Base-by-base conservation (phyloP, 2,113 vertebrate species). In the Siniperca chuatsi region DNA sequence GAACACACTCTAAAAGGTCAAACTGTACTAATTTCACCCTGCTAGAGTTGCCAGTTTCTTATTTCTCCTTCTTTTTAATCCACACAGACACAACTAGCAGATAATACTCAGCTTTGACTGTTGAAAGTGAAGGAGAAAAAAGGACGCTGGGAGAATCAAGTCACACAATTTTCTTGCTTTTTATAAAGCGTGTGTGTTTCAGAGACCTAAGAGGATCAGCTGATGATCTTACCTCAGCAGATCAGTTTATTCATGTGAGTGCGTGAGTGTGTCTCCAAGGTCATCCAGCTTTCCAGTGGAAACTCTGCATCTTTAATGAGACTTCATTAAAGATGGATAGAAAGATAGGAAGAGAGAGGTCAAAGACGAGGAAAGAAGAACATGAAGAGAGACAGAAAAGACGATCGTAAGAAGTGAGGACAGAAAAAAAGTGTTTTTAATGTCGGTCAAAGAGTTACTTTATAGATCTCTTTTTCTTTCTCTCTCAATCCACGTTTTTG, bases 221-320 rank as follows among this genome's bases (percentile, higher is more conserved):
- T 33, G 60, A 86, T 58, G 46, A 64, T 70, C 33, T 35, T 64
- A 78, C 52, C 44, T 66, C 54, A 48, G 78, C 73, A 70, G 66
- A 85, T 75, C 65, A 29, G 65, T 54, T 64, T 55, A 35, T 79
- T 67, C 55, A 48, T 92, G 74, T 2, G 9, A 23, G 70, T 70
- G 37, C 69, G 50, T 79, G 9, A 23, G 70, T 70, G 37, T 72
- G 50, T 79, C 35, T 78, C 37, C 18, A 42, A 71, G 70, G 95
- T 95, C 92, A 89, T 85, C 66, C 29, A 85, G 87, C 86, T 78
- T 60, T 75, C 92, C 94, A 95, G 93, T 93, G 94, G 92, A 96
- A 96, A 94, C 33, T 60, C 96, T 96, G 89, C 94, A 96, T 96
- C 89, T 96, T 97, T 97, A 92, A 97, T 91, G 88, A 94, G 85